Evolutionary conservation across 2,113 vertebrate species (phyloP).

Genomic region (Leptocoma aspasia): DNA sequence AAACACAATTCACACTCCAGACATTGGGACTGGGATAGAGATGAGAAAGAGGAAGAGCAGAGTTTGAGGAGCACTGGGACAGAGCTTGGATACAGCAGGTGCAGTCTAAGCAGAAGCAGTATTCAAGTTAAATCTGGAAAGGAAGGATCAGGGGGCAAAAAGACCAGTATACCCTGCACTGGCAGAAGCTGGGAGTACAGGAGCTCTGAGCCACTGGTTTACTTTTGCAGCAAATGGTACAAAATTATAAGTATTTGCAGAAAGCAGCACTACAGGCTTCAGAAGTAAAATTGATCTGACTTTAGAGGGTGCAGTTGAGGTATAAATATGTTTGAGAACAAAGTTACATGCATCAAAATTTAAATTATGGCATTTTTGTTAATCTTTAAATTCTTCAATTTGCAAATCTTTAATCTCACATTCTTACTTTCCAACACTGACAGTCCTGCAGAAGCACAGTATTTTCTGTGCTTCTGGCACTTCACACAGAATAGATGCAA

Average conservation of each 20-base stretch:
- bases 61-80: background rate
- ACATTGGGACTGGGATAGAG: accelerated
- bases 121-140: background rate
- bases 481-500: background rate
- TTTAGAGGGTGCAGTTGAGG: background rate
- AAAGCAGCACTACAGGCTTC: background rate
- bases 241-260: background rate
- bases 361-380: background rate
- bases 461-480: background rate
- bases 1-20: background rate
- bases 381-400: background rate
- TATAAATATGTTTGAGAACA: background rate
- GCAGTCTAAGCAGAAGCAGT: background rate
- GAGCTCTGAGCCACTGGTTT: background rate
- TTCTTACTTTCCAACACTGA: background rate
- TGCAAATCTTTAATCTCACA: background rate
- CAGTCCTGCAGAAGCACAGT: background rate
- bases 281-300: background rate
- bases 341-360: background rate
- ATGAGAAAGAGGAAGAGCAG: background rate
- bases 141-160: background rate
- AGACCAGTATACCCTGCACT: background rate
- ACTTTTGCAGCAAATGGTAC: background rate
- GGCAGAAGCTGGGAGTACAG: background rate
- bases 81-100: background rate